Conservation (phyloP, 2,888 invertebrate species). For the Tetragnatha montana region DNA sequence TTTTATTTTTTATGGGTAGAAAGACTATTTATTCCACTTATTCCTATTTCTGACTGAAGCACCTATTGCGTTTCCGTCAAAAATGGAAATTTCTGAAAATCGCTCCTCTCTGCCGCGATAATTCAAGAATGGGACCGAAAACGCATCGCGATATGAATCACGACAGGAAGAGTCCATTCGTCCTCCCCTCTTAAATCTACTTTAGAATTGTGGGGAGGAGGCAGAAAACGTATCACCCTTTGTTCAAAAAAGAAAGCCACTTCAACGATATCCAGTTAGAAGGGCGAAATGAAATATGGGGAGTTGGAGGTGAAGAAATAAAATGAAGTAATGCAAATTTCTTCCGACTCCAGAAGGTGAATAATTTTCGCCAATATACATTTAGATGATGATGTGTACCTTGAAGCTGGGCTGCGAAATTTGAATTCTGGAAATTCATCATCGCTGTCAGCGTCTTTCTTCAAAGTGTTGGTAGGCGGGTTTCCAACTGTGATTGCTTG, state of each 20-base stretch:
- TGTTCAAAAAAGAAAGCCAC: neutral
- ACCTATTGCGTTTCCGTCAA: neutral
- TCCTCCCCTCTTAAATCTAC: neutral
- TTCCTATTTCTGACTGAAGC: neutral
- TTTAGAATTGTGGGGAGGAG: neutral
- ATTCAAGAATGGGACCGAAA: neutral
- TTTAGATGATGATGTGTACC: neutral
- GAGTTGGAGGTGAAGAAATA: neutral
- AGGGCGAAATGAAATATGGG: neutral
- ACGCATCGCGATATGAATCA: neutral
- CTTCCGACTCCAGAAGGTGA: neutral
- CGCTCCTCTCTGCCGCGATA: neutral
- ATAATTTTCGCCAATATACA: conserved; percentile 1
- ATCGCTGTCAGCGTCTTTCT: neutral
- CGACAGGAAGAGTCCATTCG: neutral
- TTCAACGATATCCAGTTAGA: neutral
- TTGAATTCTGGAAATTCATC: neutral
- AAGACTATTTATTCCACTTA: neutral
- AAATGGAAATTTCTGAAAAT: neutral
- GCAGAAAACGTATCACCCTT: neutral
- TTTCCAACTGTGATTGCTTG: neutral
- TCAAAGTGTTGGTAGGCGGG: neutral
- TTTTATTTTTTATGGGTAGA: neutral
- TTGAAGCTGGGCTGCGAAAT: neutral
- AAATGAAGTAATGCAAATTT: neutral